These are phyloP conservation scores for Pandion haliaetus DNA, from an alignment of 2,113 vertebrate species.

Conservation along the genomic window DNA sequence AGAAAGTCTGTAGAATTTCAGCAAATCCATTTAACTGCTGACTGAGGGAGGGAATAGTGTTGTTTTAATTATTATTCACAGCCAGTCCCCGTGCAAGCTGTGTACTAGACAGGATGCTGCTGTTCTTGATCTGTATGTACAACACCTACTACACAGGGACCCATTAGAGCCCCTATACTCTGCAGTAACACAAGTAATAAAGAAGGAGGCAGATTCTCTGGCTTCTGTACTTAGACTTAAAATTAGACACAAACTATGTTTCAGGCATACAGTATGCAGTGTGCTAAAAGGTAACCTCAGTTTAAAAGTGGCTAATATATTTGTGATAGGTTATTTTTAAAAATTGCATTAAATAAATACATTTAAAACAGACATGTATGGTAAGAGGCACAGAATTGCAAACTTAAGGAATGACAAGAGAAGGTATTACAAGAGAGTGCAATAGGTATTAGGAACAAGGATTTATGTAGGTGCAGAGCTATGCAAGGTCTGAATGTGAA, in stretches of 20 bases:
- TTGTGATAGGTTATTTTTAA: neutral
- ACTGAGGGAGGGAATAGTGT: neutral
- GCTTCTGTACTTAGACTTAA: neutral
- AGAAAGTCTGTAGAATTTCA: neutral
- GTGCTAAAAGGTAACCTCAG: neutral
- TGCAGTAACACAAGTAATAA: neutral
- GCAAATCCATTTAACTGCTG: neutral
- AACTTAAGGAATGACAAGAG: neutral
- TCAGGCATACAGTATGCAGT: neutral
- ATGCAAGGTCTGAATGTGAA: neutral
- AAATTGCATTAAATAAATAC: neutral
- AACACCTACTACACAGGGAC: neutral
- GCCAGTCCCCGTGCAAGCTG: neutral
- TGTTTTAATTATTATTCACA: neutral
- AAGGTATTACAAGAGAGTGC: neutral
- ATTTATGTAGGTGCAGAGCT: neutral
- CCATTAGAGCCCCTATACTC: neutral
- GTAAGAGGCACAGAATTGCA: neutral
- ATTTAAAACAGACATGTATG: neutral
- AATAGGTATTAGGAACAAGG: neutral
- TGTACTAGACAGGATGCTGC: neutral
- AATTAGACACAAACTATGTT: neutral
- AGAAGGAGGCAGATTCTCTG: neutral
- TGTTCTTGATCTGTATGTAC: neutral
- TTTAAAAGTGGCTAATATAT: neutral